Conservation (phyloP, 2,113 vertebrate species). For the Mormyrus lacerda region DNA sequence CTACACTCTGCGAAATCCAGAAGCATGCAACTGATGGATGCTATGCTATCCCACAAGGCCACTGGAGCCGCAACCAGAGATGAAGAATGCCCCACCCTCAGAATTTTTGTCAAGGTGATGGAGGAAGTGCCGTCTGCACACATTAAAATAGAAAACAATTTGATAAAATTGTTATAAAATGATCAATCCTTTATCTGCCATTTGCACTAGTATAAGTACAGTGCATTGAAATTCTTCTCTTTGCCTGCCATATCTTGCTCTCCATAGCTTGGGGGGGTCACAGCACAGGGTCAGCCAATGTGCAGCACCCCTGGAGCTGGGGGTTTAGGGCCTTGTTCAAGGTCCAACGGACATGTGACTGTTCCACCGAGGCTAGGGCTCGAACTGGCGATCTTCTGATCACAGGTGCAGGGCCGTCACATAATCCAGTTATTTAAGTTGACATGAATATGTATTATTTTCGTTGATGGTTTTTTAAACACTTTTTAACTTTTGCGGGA, state of each 20-base stretch:
- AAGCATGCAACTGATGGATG: not conserved
- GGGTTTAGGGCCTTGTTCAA: not conserved
- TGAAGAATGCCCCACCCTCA: not conserved
- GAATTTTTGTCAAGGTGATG: not conserved
- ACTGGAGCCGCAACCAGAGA: not conserved
- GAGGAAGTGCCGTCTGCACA: not conserved
- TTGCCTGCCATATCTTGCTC: not conserved
- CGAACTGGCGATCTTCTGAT: not conserved
- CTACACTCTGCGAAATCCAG: not conserved
- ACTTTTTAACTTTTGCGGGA: not conserved
- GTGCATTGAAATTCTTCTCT: not conserved
- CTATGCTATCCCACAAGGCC: not conserved
- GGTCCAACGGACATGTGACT: not conserved
- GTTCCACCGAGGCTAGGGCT: not conserved
- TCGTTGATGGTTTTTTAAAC: not conserved
- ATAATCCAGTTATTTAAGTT: not conserved
- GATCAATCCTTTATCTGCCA: not conserved
- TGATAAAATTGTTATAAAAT: not conserved
- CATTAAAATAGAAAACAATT: not conserved
- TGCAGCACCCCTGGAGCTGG: not conserved
- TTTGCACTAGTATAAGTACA: not conserved
- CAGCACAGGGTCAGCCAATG: not conserved
- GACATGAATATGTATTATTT: not conserved
- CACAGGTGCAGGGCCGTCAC: not conserved
- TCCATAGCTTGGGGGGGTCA: not conserved